Evolutionary conservation across 1,140 invertebrate genomes (phyloP).

Genomic region (Orius laevigatus): DNA sequence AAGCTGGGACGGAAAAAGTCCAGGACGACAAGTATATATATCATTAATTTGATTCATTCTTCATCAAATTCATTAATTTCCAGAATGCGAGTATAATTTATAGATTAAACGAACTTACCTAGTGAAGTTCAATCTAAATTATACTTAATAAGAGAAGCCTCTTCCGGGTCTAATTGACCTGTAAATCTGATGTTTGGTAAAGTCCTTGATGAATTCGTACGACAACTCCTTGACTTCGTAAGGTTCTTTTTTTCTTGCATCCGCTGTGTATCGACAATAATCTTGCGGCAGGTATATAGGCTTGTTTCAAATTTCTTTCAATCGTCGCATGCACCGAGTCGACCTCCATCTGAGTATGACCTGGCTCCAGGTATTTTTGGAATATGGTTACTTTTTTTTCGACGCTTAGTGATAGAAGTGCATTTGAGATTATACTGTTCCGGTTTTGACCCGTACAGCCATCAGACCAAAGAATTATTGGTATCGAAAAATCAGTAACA

Average conservation of each 20-base stretch:
- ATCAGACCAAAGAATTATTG: conserved; percentile 17
- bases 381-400: conserved; percentile 22
- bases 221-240: not conserved
- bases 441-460: conserved; percentile 26
- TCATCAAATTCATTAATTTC: too few relatives aligned
- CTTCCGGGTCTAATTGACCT: too few relatives aligned
- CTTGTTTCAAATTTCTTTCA: conserved; percentile 21
- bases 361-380: conserved; percentile 28
- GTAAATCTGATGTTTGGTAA: not conserved
- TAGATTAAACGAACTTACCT: too few relatives aligned
- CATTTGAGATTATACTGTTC: conserved; percentile 25
- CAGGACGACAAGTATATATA: too few relatives aligned
- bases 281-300: conserved; percentile 19
- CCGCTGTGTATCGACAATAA: conserved; percentile 13
- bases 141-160: too few relatives aligned
- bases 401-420: conserved; percentile 21
- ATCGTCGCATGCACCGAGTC: conserved; percentile 26
- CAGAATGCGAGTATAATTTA: too few relatives aligned
- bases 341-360: conserved; percentile 30
- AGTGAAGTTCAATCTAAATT: too few relatives aligned
- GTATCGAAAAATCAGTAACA: not conserved
- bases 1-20: too few relatives aligned
- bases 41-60: too few relatives aligned
- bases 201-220: not conserved
- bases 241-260: conserved; percentile 12